A percentile compares a stretch with the other conserved stretches of the same genome.
These are phyloP conservation scores for Halcyon chelicuti DNA, from an alignment of 2,797 vertebrate species.

Conservation along the genomic window DNA sequence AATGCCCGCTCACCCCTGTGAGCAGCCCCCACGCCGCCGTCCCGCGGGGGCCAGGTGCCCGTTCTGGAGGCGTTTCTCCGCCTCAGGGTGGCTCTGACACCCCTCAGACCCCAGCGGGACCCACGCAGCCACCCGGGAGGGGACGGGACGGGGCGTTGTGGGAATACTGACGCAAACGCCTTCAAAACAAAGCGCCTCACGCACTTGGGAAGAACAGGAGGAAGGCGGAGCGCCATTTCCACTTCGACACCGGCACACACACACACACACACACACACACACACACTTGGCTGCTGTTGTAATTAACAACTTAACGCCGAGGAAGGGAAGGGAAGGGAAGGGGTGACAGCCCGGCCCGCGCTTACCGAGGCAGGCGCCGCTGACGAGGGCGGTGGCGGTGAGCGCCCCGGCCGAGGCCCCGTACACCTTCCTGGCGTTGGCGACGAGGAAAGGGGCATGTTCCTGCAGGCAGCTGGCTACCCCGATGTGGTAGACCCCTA, in stretches of 20 bases:
- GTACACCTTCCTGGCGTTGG: constrained; percentile 90
- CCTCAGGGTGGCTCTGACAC: neutral
- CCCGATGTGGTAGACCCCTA: constrained; percentile 95
- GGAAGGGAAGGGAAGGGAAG: neutral
- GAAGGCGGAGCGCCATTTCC: neutral
- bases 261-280: no score
- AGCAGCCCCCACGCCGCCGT: neutral
- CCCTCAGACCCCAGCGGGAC: no score
- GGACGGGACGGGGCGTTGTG: no score
- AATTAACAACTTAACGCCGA: neutral
- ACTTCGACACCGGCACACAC: no score
- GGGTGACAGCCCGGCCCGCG: neutral
- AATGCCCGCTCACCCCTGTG: no score
- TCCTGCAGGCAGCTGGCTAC: constrained; percentile 94
- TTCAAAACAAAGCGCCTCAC: neutral
- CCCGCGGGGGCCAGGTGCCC: neutral
- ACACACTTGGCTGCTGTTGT: neutral
- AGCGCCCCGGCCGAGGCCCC: constrained; percentile 95
- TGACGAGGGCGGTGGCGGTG: constrained; percentile 90
- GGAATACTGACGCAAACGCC: neutral
- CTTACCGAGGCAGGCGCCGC: constrained; percentile 91
- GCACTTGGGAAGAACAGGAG: no score
- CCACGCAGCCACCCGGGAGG: accelerated
- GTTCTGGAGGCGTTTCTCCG: accelerated
- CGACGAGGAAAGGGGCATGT: constrained; percentile 91